Evolutionary conservation across 1,140 invertebrate species (phyloP).

Genomic region (Ceratitis capitata): DNA sequence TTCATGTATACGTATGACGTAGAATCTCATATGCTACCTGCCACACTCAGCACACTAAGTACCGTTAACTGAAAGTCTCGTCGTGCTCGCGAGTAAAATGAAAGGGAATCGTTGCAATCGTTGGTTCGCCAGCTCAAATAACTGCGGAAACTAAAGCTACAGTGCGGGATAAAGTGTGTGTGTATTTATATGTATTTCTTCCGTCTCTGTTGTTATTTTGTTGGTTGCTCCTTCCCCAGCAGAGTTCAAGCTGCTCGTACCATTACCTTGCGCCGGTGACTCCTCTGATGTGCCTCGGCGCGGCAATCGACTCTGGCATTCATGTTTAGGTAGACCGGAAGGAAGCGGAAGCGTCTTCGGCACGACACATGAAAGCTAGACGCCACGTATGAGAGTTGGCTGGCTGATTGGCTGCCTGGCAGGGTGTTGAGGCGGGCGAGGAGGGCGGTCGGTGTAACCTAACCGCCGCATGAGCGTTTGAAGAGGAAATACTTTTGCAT

Average conservation of each 20-base stretch:
- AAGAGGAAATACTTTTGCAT: constrained; percentile 35
- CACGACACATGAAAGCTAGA: constrained; percentile 13
- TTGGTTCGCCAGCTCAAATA: neutral
- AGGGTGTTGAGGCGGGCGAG: neutral
- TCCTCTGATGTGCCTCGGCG: neutral
- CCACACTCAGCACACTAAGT: neutral
- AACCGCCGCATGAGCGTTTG: neutral
- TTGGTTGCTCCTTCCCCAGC: neutral
- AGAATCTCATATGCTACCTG: neutral
- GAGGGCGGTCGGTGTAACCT: neutral
- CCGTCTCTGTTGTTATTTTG: neutral
- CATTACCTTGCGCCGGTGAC: neutral
- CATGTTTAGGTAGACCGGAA: constrained; percentile 26
- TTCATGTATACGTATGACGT: neutral
- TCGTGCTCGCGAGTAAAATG: neutral
- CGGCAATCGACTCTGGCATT: constrained; percentile 13
- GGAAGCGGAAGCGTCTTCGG: constrained; percentile 33
- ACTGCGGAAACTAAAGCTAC: neutral
- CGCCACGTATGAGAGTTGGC: neutral
- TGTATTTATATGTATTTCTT: neutral
- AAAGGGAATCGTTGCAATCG: neutral
- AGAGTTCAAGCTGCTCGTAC: neutral
- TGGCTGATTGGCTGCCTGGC: neutral
- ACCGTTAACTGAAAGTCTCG: neutral
- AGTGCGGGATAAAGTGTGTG: neutral